Conservation (phyloP, 2,888 invertebrate species). For the Drosophila histrio region DNA sequence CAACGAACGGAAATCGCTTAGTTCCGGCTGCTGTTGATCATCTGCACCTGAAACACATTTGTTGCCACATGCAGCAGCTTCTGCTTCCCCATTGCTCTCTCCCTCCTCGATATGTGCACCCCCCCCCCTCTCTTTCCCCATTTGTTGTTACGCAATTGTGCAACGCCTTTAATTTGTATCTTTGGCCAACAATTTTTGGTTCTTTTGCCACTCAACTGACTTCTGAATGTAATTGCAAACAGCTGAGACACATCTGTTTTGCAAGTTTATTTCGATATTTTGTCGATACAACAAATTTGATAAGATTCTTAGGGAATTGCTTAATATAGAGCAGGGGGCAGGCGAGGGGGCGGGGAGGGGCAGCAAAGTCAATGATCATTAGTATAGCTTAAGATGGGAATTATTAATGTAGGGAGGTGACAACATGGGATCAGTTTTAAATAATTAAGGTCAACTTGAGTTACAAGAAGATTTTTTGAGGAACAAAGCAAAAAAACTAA, state of each 20-base stretch:
- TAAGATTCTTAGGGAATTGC: slow-evolving; percentile 13
- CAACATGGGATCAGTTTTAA: neutral
- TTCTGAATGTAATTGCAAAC: slow-evolving; percentile 61
- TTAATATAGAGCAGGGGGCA: no score
- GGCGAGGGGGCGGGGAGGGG: neutral
- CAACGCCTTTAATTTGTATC: slow-evolving; percentile 66
- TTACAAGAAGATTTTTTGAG: neutral
- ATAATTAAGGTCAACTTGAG: slow-evolving; percentile 9
- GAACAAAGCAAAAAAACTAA: neutral
- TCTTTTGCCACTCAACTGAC: slow-evolving; percentile 36
- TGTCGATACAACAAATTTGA: slow-evolving; percentile 26
- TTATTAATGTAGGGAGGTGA: neutral
- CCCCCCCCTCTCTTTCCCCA: no score
- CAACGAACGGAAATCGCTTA: slow-evolving; percentile 66
- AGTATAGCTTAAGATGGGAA: slow-evolving; percentile 13
- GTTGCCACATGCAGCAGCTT: slow-evolving; percentile 10
- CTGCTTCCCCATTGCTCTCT: neutral
- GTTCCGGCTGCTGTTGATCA: slow-evolving; percentile 61
- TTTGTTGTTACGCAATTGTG: slow-evolving; percentile 58
- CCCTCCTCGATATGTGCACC: neutral
- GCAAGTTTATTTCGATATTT: slow-evolving; percentile 41
- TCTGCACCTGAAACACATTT: slow-evolving; percentile 53
- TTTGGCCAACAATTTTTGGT: slow-evolving; percentile 31
- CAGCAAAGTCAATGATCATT: slow-evolving; percentile 38
- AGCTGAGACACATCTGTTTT: slow-evolving; percentile 74